Evolutionary conservation across 2,113 vertebrate species (phyloP).

Genomic region (Pelusios castaneus): DNA sequence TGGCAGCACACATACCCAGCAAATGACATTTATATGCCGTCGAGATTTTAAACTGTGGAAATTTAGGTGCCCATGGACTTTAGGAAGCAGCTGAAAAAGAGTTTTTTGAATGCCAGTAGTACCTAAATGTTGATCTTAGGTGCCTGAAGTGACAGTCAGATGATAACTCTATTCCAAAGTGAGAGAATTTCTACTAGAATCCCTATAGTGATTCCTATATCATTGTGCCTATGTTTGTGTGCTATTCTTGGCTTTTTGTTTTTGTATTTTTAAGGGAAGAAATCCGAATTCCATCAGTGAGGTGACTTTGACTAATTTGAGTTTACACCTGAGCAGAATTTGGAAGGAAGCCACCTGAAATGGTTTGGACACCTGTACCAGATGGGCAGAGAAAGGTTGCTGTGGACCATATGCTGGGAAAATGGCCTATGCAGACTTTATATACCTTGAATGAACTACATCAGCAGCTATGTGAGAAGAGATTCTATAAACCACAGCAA

Average conservation of each 20-base stretch:
- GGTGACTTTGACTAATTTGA: slow-evolving; percentile 58
- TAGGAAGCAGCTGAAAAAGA: too few relatives aligned
- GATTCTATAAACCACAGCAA: not conserved
- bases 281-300: slow-evolving; percentile 5
- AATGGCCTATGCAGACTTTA: slow-evolving; percentile 35
- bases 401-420: slow-evolving; percentile 43
- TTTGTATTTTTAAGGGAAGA: not conserved
- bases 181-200: not conserved
- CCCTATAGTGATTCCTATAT: not conserved
- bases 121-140: too few relatives aligned
- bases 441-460: not conserved
- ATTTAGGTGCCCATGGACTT: too few relatives aligned
- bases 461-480: not conserved
- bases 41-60: too few relatives aligned
- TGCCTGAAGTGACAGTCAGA: not conserved
- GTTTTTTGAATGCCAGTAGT: too few relatives aligned
- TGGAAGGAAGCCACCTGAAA: slow-evolving; percentile 51
- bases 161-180: not conserved
- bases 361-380: slow-evolving; percentile 43
- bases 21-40: too few relatives aligned
- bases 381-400: slow-evolving; percentile 53
- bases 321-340: slow-evolving; percentile 39
- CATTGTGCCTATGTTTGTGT: not conserved
- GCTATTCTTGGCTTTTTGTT: not conserved
- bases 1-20: too few relatives aligned